These are phyloP conservation scores for Anagrus nilaparvatae DNA, from an alignment of 1,140 invertebrate genomes.

Conservation along the genomic window DNA sequence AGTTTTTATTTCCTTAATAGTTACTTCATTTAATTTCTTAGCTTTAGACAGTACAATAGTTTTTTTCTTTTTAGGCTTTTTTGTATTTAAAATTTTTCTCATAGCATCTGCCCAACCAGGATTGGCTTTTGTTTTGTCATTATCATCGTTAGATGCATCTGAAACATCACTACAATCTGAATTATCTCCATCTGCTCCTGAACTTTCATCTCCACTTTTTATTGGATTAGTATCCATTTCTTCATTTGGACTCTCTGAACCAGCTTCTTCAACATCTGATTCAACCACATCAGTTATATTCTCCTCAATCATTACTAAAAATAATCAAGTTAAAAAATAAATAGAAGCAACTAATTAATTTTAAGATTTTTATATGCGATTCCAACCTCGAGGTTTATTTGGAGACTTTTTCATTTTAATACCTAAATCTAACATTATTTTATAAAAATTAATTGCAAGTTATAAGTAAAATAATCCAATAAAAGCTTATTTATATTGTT, in stretches of 20 bases:
- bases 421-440: too few relatives aligned
- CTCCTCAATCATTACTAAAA: not conserved
- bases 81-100: conserved; percentile 61
- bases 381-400: conserved; percentile 8
- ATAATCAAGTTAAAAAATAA: not conserved
- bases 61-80: conserved; percentile 65
- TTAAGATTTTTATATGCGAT: too few relatives aligned
- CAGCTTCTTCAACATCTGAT: conserved; percentile 10
- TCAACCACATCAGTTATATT: conserved; percentile 8
- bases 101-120: conserved; percentile 57
- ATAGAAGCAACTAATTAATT: too few relatives aligned
- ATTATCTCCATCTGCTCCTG: conserved; percentile 13
- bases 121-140: conserved; percentile 26
- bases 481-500: too few relatives aligned
- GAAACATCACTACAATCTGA: not conserved
- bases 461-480: too few relatives aligned
- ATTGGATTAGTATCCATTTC: conserved; percentile 7
- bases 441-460: too few relatives aligned
- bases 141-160: not conserved
- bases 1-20: conserved; percentile 34
- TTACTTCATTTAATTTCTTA: conserved; percentile 52
- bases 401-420: conserved; percentile 11
- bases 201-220: conserved; percentile 6
- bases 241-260: conserved; percentile 12
- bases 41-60: conserved; percentile 62